These are phyloP conservation scores for Mesocricetus auratus DNA, from an alignment of 2,113 vertebrate genomes.

Conservation along the genomic window DNA sequence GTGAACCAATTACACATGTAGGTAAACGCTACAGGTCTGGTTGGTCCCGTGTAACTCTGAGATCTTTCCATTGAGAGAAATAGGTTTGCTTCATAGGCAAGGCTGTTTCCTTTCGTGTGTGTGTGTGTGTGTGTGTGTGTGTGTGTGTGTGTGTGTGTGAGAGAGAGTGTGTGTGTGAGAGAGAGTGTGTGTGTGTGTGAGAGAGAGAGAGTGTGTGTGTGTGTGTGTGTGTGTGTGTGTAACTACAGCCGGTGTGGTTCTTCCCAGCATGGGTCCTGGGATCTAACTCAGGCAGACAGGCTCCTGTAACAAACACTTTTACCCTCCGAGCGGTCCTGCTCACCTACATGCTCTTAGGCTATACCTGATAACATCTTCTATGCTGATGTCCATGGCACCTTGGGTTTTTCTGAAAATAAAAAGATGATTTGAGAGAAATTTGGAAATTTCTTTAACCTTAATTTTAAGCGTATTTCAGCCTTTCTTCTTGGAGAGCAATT, in stretches of 20 bases:
- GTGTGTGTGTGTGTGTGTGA: neutral
- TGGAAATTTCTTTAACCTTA: neutral
- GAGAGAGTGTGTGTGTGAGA: neutral
- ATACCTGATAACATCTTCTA: neutral
- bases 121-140: too few species aligned
- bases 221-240: neutral
- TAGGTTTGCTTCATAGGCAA: neutral
- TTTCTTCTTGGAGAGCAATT: neutral
- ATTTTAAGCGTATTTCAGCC: neutral
- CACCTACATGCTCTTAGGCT: accelerated
- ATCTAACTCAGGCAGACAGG: neutral
- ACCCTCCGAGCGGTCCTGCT: too few species aligned
- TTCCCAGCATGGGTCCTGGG: neutral
- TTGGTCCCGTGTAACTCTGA: neutral
- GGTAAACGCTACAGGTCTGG: neutral
- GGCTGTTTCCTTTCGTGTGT: neutral
- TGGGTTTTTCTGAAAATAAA: neutral
- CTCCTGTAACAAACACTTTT: neutral
- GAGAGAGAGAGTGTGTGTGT: too few species aligned
- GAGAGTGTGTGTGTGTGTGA: neutral
- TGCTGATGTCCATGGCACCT: too few species aligned
- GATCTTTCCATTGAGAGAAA: neutral
- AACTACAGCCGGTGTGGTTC: neutral
- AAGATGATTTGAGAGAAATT: neutral
- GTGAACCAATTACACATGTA: neutral